These are phyloP conservation scores for Neoaliturus tenellus DNA, from an alignment of 2,888 invertebrate species.

Conservation along the genomic window DNA sequence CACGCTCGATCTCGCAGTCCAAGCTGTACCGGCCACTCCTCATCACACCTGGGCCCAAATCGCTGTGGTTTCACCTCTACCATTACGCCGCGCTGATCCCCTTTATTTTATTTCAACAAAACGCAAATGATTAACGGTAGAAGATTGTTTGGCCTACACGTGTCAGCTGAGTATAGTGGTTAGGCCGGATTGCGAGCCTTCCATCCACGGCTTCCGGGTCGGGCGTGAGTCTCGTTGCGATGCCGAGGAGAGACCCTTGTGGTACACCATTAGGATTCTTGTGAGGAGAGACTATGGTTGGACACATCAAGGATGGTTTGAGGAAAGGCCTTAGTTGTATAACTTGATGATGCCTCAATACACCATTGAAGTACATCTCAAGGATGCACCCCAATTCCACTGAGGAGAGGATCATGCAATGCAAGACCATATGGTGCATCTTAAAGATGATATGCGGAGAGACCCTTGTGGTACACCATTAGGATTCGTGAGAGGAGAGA, in stretches of 20 bases:
- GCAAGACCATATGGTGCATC: too few species aligned
- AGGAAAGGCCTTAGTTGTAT: too few species aligned
- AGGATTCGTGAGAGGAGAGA: background rate
- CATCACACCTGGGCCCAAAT: slow-evolving; percentile 39
- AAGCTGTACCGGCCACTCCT: background rate
- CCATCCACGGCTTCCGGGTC: slow-evolving; percentile 40
- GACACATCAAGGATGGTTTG: too few species aligned
- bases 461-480: background rate
- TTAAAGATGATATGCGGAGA: too few species aligned
- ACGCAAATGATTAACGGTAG: slow-evolving; percentile 54
- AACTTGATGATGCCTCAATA: too few species aligned
- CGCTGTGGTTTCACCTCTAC: slow-evolving; percentile 26
- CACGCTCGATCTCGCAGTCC: background rate
- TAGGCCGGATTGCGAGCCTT: background rate
- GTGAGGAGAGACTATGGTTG: too few species aligned
- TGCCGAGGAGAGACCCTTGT: background rate
- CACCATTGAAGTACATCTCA: too few species aligned
- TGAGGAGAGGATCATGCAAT: too few species aligned
- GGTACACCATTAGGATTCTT: background rate
- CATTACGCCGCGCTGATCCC: slow-evolving; percentile 51
- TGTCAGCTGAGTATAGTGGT: slow-evolving; percentile 42
- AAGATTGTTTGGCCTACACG: slow-evolving; percentile 51
- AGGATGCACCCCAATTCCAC: too few species aligned
- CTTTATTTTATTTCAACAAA: slow-evolving; percentile 56
- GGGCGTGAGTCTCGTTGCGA: slow-evolving; percentile 22